phyloP scores from a whole-genome alignment of 2,888 invertebrate species.

The Calliopum simillimum region DNA sequence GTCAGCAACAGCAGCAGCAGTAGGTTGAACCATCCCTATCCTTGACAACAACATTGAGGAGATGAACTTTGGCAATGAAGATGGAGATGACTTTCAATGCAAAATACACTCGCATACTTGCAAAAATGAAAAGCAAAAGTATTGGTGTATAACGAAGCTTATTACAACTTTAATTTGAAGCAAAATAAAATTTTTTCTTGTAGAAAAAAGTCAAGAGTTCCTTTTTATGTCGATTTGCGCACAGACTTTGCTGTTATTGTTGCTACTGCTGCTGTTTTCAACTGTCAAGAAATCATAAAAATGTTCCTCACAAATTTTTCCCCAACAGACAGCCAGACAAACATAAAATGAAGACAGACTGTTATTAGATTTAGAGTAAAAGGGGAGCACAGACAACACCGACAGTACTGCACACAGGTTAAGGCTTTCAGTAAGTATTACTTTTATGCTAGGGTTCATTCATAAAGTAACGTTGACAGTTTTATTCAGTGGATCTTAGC shows the following conservation, averaged over 20 bases:
- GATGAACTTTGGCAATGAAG: too few relatives aligned
- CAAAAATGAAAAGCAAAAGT: too few relatives aligned
- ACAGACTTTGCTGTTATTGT: not conserved
- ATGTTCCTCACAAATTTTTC: conserved; percentile 42
- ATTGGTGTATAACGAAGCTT: conserved; percentile 15
- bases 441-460: too few relatives aligned
- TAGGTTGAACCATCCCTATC: not conserved
- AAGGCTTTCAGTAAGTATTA: too few relatives aligned
- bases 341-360: not conserved
- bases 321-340: conserved; percentile 11
- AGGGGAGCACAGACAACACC: not conserved
- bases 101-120: too few relatives aligned
- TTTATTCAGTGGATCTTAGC: too few relatives aligned
- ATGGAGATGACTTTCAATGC: too few relatives aligned
- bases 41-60: too few relatives aligned
- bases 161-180: conserved; percentile 24
- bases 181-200: conserved; percentile 15
- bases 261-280: conserved; percentile 33
- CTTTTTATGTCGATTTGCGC: not conserved
- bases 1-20: conserved; percentile 10
- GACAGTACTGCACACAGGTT: too few relatives aligned
- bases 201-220: not conserved
- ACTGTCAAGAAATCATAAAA: conserved; percentile 51
- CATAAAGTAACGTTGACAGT: too few relatives aligned
- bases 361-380: not conserved